Evolutionary conservation across 2,113 vertebrate species (phyloP), one percentile per base, ranked within the genome.

Genomic region (Arizona elegans): DNA sequence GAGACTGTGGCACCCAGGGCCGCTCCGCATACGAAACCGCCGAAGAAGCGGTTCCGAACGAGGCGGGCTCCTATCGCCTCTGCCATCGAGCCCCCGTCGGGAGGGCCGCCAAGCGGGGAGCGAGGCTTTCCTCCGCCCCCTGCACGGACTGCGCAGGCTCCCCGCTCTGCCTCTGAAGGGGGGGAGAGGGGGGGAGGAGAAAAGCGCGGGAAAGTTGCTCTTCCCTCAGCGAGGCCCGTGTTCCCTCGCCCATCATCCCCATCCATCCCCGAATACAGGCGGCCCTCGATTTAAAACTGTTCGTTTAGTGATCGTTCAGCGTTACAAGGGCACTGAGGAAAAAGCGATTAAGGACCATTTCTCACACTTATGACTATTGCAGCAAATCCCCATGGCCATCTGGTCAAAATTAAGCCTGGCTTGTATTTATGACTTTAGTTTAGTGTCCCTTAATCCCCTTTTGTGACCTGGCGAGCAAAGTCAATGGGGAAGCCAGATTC

Each of bases 21-120:
- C 0, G 96, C 95, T 19, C 97, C 98, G 13, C 96, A 97, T 11
- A 96, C 15, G 43, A 98, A 98, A 23, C 96, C 97, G 0, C 95
- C 88, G 5, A 96, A 5, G 3, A 97, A 97, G 26, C 95, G 96
- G 87, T 94, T 89, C 52, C 50, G 92, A 6, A 85, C 0, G 3
- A 96, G 12, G 1, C 96, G 93, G 21, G 86, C 93, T 0, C 92
- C 90, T 0, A 86, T 29, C 0, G 23, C 26, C 3, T 58, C 93
- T 0, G 96, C 96, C 98, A 98, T 98, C 0, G 2, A 12, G 5
- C 11, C 3, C 0, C 3, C 0, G 5, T 24, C 21, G 0, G 0
- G 12, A 19, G 9, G 3, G 47, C 3, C n/a, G 8, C 2, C 3
- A n/a, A 11, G 7, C 0, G 55, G 53, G 0, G 88, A 88, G 92